Percentiles rank a stretch among this genome's conserved stretches.
phyloP scores from a whole-genome alignment of 2,888 invertebrate species.

The Podotricha telesiphe region DNA sequence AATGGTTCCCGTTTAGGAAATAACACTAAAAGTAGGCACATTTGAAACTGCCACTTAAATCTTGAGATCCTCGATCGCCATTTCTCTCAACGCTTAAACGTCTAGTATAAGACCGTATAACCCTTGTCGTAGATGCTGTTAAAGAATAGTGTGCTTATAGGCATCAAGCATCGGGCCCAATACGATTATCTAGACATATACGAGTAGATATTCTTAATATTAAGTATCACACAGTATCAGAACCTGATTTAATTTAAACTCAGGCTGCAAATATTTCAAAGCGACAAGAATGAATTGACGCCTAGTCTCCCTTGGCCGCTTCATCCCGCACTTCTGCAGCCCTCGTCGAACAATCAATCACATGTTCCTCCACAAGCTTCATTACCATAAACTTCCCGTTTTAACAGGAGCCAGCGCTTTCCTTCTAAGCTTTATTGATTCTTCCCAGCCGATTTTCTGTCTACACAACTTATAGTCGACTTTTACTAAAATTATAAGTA shows the following conservation, averaged over 20 bases:
- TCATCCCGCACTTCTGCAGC: conserved; percentile 30
- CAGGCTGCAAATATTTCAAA: conserved; percentile 27
- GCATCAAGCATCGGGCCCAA: conserved; percentile 42
- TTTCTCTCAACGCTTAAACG: conserved; percentile 77
- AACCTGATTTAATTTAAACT: conserved; percentile 21
- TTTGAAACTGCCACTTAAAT: conserved; percentile 82
- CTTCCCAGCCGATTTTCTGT: conserved; percentile 65
- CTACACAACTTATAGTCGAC: conserved; percentile 36
- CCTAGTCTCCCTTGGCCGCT: conserved; percentile 34
- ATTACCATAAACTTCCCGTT: conserved; percentile 83
- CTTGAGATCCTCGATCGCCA: conserved; percentile 80
- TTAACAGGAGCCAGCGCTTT: conserved; percentile 75
- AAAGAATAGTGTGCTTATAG: conserved; percentile 60
- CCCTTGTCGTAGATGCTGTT: conserved; percentile 68
- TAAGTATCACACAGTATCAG: not conserved
- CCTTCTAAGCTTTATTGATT: conserved; percentile 77
- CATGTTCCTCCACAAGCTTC: conserved; percentile 70
- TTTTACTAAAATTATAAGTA: not conserved
- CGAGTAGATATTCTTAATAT: not conserved
- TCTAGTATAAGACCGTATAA: conserved; percentile 54
- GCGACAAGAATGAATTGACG: conserved; percentile 30
- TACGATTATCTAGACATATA: conserved; percentile 6
- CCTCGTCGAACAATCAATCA: conserved; percentile 72
- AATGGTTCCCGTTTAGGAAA: conserved; percentile 82
- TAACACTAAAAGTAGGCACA: conserved; percentile 83